Evolutionary conservation across 1,140 invertebrate species (phyloP), one percentile per base, ranked within the genome.

Genomic region (Battus philenor): DNA sequence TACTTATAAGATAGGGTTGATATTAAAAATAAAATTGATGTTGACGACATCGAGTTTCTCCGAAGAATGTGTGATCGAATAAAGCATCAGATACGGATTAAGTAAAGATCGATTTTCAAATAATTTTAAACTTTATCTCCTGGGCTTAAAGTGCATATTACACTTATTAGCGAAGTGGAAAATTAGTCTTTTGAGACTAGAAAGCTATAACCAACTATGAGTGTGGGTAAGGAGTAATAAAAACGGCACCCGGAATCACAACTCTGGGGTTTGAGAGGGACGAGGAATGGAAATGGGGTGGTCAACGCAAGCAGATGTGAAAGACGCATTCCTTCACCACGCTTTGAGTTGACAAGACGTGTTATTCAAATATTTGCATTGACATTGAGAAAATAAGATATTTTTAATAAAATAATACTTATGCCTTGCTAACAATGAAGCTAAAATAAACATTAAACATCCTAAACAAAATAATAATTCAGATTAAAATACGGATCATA

Each of bases 51-150:
- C 68, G 67, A 63, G 67, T 70, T 69, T 69, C 72, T 77, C 66
- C 57, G 72, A 83, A 81, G 77, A 74, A 68, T 63, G 58, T 66
- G 62, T 60, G 64, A 70, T 75, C 62, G 53, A 56, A 53, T 49
- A 69, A 59, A 79, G 27, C 54, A 72, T 76, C 72, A 73, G 69
- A 77, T 72, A 75, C 57, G 51, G 72, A 68, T 70, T 62, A 73
- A 75, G 53, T 69, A 66, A 47, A 47, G 39, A 54, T 59, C 31
- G 24, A 22, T 8, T 31, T 34, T 17, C 33, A 38, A 41, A 47
- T 18, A 13, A 71, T 54, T 64, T 38, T 65, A 31, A 39, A 49
- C 53, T 47, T 52, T 73, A 63, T 36, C 2, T 13, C 12, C 15
- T 16, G 18, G 38, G 1, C 1, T n/a, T 61, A 82, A 45, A 27